Evolutionary conservation across 1,140 invertebrate genomes (phyloP), one percentile per base, ranked within the genome.

Genomic region (Periplaneta americana): DNA sequence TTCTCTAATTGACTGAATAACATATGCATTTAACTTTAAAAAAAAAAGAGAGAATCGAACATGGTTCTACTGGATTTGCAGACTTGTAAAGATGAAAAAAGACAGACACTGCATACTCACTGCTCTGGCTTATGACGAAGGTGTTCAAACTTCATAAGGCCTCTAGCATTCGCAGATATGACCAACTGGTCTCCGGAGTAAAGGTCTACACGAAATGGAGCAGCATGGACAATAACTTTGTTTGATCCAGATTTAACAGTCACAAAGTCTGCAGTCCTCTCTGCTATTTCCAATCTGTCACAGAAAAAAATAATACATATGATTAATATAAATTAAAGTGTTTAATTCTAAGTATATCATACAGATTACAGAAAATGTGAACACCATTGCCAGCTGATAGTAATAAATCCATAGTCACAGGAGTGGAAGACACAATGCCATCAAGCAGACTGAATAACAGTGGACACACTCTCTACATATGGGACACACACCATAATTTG

Each of bases 101-200:
- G 74, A 75, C 74, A 35, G 3, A 1, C 22, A 76, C 17, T 34
- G 22, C 15, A 80, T 74, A 86, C 88, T 89, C 89, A 91, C 91
- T 86, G 85, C 85, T 90, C 87, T 74, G 90, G 87, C 88, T 95
- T 97, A n/a, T 88, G 88, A 82, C 96, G 90, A 78, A 95, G 90
- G 84, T 99, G 97, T 87, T 99, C 98, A 88, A 99, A 97, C 84
- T 96, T 93, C 86, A 99, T 92, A 75, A 99, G 92, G 66, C 95
- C 95, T 85, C 96, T 93, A 31, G 96, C 93, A 91, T 99, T 99
- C 6, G 96, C 89, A 76, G 95, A 94, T 33, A 97, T 91, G 0
- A 96, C 93, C 5, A 97, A 90, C 22, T 74, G 28, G 77, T 95
- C 92, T 80, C 91, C 88, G 82, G 94, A 91, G 84, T 94, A 95